phyloP scores from a whole-genome alignment of 2,888 invertebrate species.

The Polietes domitor region DNA sequence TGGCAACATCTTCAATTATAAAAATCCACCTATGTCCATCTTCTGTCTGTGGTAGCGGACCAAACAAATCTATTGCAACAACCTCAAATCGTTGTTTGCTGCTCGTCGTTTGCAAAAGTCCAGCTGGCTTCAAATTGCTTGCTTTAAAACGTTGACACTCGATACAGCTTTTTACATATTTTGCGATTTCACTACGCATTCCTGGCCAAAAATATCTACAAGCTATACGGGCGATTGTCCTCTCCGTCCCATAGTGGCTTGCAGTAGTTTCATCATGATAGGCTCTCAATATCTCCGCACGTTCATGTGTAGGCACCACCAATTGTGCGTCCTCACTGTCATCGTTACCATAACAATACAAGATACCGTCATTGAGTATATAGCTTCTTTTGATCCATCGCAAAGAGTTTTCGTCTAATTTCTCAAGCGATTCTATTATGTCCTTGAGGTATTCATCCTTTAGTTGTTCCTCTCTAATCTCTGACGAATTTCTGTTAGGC shows the following conservation, averaged over 20 bases:
- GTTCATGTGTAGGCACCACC: conserved; percentile 46
- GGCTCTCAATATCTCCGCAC: conserved; percentile 14
- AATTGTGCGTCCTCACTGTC: conserved; percentile 47
- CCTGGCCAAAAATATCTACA: conserved; percentile 63
- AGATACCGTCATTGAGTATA: conserved; percentile 29
- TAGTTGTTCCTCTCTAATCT: conserved; percentile 45
- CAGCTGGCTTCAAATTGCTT: conserved; percentile 64
- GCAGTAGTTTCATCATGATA: conserved; percentile 66
- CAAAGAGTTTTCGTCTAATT: conserved; percentile 17
- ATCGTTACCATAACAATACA: conserved; percentile 21
- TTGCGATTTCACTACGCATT: conserved; percentile 56
- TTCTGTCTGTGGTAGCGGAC: conserved; percentile 58
- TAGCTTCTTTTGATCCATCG: conserved; percentile 17
- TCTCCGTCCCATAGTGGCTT: conserved; percentile 61
- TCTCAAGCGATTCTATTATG: conserved; percentile 35
- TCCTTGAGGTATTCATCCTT: conserved; percentile 15
- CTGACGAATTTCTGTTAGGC: conserved; percentile 39
- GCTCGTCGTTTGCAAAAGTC: conserved; percentile 62
- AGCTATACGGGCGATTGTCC: conserved; percentile 57
- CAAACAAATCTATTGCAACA: conserved; percentile 66
- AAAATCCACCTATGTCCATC: conserved; percentile 70
- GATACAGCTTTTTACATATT: conserved; percentile 51
- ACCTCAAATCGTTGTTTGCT: conserved; percentile 65
- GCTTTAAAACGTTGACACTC: conserved; percentile 63
- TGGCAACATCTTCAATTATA: conserved; percentile 70